Evolutionary conservation across 23 tunicate species (phyloP).

Genomic region (Pegea sp.): DNA sequence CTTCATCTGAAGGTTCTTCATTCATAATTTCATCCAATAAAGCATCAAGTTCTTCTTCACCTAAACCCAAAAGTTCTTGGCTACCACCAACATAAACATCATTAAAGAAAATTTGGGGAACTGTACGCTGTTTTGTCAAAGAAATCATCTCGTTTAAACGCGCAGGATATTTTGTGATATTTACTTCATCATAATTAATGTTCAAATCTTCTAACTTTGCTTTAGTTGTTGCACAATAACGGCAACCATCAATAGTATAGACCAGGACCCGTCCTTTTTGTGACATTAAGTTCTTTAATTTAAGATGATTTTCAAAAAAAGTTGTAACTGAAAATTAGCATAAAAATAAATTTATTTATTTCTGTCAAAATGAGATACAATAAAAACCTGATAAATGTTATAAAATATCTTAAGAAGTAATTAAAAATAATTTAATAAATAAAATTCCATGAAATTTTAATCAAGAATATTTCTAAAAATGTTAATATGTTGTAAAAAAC

Average conservation of each 20-base stretch:
- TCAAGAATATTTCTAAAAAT: no score
- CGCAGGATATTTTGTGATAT: constrained; percentile 23
- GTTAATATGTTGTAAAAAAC: no score
- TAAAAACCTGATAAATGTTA: no score
- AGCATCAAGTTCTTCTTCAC: neutral
- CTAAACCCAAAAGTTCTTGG: constrained; percentile 50
- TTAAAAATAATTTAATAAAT: no score
- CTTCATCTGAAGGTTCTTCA: neutral
- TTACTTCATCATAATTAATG: constrained; percentile 25
- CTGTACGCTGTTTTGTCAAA: constrained; percentile 15
- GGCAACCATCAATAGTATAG: constrained; percentile 60
- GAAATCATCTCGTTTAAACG: constrained; percentile 18
- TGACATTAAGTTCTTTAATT: no score
- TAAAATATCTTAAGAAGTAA: no score
- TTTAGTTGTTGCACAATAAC: constrained; percentile 53
- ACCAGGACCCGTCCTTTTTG: constrained; percentile 38
- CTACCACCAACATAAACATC: constrained; percentile 69
- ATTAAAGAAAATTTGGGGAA: constrained; percentile 86
- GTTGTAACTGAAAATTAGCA: no score
- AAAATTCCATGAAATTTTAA: no score
- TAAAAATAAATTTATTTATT: no score
- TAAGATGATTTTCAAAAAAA: no score
- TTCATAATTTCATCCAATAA: neutral
- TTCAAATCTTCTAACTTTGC: constrained; percentile 22
- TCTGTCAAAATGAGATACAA: no score